Percentiles rank a stretch among this genome's conserved stretches.
phyloP scores from a whole-genome alignment of 2,888 invertebrate genomes.

The Teleogryllus oceanicus region DNA sequence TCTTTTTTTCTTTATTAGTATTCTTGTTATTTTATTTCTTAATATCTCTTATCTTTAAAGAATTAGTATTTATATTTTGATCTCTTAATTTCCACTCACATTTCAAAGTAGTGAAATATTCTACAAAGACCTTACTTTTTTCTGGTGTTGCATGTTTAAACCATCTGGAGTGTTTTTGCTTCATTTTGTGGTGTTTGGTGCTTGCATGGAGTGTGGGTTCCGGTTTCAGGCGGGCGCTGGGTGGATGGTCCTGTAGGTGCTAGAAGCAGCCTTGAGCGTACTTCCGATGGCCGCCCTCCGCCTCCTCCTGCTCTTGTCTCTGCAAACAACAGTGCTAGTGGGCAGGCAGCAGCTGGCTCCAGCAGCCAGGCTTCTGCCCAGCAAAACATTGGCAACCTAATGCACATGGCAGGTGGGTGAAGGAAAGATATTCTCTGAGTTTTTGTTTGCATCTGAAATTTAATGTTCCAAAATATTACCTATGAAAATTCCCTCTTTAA shows the following conservation, averaged over 20 bases:
- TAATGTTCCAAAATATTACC: no score
- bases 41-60: no score
- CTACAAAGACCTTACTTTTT: no score
- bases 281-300: constrained; percentile 38
- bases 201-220: neutral
- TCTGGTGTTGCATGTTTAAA: no score
- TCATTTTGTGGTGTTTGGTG: neutral
- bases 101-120: no score
- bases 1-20: no score
- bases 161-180: neutral
- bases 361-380: constrained; percentile 51
- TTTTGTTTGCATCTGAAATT: constrained; percentile 25
- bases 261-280: constrained; percentile 59
- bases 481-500: no score
- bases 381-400: constrained; percentile 63
- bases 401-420: constrained; percentile 73
- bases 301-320: constrained; percentile 42
- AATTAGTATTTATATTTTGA: no score
- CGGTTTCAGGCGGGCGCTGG: constrained; percentile 53
- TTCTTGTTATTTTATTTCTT: no score
- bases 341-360: constrained; percentile 39
- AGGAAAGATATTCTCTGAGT: constrained; percentile 26
- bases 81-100: no score
- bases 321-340: constrained; percentile 58
- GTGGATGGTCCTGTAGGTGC: constrained; percentile 52